A percentile compares a stretch with the other conserved stretches of the same genome.
Evolutionary conservation across 2,797 vertebrate species (phyloP).

Genomic region (Aldrovandia affinis): DNA sequence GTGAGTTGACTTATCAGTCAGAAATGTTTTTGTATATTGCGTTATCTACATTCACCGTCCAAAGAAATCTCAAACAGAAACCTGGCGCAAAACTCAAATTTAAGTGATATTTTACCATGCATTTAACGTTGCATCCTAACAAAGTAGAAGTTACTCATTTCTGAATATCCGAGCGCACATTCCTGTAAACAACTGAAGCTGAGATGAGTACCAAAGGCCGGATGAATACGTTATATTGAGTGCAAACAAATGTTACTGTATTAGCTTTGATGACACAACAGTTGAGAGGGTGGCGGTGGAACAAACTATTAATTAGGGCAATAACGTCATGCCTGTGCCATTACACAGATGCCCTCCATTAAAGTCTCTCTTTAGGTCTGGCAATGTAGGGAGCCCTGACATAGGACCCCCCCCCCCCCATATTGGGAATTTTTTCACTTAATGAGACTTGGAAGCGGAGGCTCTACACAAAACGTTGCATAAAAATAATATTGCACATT

Average conservation of each 20-base stretch:
- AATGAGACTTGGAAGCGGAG: conserved; percentile 89
- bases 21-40: conserved; percentile 29
- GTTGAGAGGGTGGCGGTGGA: conserved; percentile 57
- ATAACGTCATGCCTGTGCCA: conserved; percentile 76
- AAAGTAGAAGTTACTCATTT: not conserved
- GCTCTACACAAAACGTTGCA: conserved; percentile 91
- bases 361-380: conserved; percentile 54
- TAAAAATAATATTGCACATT: conserved; percentile 98
- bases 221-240: conserved; percentile 27
- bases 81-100: not conserved
- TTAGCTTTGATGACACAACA: conserved; percentile 55
- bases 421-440: conserved; percentile 76
- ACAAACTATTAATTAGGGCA: conserved; percentile 86
- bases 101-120: conserved; percentile 25
- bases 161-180: not conserved
- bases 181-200: not conserved
- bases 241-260: conserved; percentile 26
- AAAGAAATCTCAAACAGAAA: conserved; percentile 14
- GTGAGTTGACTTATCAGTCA: conserved; percentile 2
- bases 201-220: conserved; percentile 20
- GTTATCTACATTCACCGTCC: not conserved
- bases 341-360: conserved; percentile 66
- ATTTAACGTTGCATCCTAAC: conserved; percentile 4
- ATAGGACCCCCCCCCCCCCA: conserved; percentile 71
- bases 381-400: conserved; percentile 58